A percentile compares a stretch with the other conserved stretches of the same genome.
Evolutionary conservation across 1,140 invertebrate species (phyloP).

Genomic region (Halesus radiatus): DNA sequence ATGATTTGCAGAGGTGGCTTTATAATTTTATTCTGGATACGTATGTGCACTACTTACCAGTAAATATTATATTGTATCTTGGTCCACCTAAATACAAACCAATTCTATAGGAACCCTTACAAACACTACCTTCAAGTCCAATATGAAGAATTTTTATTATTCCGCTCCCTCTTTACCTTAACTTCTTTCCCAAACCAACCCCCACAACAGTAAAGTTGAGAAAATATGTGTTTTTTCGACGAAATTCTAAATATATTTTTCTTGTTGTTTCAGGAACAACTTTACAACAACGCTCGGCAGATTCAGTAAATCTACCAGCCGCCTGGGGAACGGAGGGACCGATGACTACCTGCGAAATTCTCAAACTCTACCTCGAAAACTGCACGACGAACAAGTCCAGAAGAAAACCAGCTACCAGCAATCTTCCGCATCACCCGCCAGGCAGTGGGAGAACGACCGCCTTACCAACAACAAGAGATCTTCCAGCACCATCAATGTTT

Average conservation of each 20-base stretch:
- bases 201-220: too few relatives aligned
- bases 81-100: too few relatives aligned
- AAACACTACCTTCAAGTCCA: too few relatives aligned
- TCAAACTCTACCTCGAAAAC: conserved; percentile 84
- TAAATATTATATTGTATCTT: too few relatives aligned
- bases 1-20: too few relatives aligned
- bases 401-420: conserved; percentile 69
- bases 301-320: conserved; percentile 83
- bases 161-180: too few relatives aligned
- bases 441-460: conserved; percentile 64
- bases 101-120: too few relatives aligned
- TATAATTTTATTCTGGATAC: too few relatives aligned
- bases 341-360: conserved; percentile 76
- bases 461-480: conserved; percentile 72
- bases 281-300: conserved; percentile 78
- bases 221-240: too few relatives aligned
- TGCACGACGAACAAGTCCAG: conserved; percentile 68
- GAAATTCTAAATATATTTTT: not conserved
- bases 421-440: conserved; percentile 61
- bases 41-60: too few relatives aligned
- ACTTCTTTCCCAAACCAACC: too few relatives aligned
- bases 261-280: conserved; percentile 71
- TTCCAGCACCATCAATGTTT: conserved; percentile 82
- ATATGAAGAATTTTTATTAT: too few relatives aligned
- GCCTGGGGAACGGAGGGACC: conserved; percentile 71